Evolutionary conservation across 2,888 invertebrate species (phyloP), one percentile per base, ranked within the genome.

Genomic region (Pedicia rivosa): DNA sequence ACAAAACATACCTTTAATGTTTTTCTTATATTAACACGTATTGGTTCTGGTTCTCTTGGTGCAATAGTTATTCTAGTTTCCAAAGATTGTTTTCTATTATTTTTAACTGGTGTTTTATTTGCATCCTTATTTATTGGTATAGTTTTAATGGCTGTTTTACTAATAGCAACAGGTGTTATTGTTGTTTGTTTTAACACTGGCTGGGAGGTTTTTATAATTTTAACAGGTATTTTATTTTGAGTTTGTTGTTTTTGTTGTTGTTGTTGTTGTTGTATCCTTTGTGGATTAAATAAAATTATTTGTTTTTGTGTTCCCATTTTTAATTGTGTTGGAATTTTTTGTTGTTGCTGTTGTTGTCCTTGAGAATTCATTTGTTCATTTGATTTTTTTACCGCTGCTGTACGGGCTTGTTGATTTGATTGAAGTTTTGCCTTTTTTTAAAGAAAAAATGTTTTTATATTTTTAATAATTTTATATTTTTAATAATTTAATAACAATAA

Each of bases 11-110:
- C 35, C 37, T 53, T 57, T 26, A 94, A 62, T 0, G 83, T 79
- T 52, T 84, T 86, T 32, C 80, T 70, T 15, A 92, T 86, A 55
- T 81, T 91, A 3, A 81, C 68, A 36, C 92, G 66, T 32, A 88
- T 73, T 7, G 79, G 75, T 48, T 83, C 82, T 10, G 32, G 29
- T 9, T 44, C 44, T n/a, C 35, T 35, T 25, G 8, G n/a, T n/a
- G n/a, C n/a, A n/a, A n/a, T n/a, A n/a, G n/a, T n/a, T n/a, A n/a
- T n/a, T n/a, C n/a, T n/a, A n/a, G n/a, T n/a, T n/a, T n/a, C n/a
- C n/a, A n/a, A n/a, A n/a, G n/a, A n/a, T n/a, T n/a, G n/a, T n/a
- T n/a, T n/a, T n/a, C n/a, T n/a, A n/a, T n/a, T n/a, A n/a, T 32
- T 32, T 20, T 7, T 14, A 20, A 20, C 19, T 22, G 32, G 20